Percentiles rank a stretch among this genome's conserved stretches.
Conservation (phyloP, 2,797 vertebrate species). For the Chrosomus eos region DNA sequence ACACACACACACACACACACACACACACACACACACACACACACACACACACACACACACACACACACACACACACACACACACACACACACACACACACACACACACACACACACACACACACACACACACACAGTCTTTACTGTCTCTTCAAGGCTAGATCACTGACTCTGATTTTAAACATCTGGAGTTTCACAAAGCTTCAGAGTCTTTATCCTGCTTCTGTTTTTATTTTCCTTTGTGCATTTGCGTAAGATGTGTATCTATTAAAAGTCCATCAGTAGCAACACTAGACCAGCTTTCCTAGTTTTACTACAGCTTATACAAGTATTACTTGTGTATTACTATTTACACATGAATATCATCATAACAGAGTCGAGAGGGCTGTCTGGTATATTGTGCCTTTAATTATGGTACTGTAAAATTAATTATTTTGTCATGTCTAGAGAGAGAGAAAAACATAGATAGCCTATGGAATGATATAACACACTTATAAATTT, state of each 20-base stretch:
- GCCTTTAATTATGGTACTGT: constrained; percentile 17
- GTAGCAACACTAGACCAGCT: not conserved
- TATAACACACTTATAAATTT: constrained; percentile 14
- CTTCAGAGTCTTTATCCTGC: constrained; percentile 64
- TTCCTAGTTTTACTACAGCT: constrained; percentile 8
- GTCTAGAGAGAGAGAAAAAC: constrained; percentile 14
- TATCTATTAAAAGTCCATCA: constrained; percentile 48
- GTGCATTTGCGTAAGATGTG: constrained; percentile 38
- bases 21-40: not conserved
- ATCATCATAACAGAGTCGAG: not conserved
- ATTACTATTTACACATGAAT: not conserved
- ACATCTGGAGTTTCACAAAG: constrained; percentile 70
- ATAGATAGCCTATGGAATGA: constrained; percentile 20
- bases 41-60: constrained; percentile 45
- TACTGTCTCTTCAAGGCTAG: constrained; percentile 64
- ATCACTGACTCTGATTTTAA: constrained; percentile 74
- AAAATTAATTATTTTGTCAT: constrained; percentile 16
- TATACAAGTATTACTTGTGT: not conserved
- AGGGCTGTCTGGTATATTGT: not conserved
- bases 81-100: constrained; percentile 36
- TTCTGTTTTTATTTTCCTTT: constrained; percentile 60
- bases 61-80: constrained; percentile 43
- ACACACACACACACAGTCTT: constrained; percentile 40
- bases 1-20: constrained; percentile 29
- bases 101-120: constrained; percentile 36